A percentile compares a stretch with the other conserved stretches of the same genome.
phyloP scores from a whole-genome alignment of 2,888 invertebrate genomes.

The Trachelus iudaicus region DNA sequence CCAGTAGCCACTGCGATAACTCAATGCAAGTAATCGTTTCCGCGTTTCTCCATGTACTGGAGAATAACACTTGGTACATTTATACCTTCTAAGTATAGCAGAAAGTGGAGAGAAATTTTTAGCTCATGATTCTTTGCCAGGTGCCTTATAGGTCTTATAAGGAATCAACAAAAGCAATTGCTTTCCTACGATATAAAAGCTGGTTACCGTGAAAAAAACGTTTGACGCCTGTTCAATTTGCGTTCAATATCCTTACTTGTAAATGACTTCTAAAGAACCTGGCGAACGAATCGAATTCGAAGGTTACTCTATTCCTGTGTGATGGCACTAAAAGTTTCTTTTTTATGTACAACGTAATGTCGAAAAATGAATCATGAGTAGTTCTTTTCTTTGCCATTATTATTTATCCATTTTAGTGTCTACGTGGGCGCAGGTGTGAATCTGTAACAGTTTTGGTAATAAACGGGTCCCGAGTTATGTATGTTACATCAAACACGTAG shows the following conservation, averaged over 20 bases:
- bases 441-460: too few relatives aligned
- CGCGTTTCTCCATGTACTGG: neutral
- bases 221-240: neutral
- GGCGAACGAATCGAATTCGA: neutral
- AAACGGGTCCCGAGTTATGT: too few relatives aligned
- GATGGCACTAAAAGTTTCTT: neutral
- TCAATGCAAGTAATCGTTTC: neutral
- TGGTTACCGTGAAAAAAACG: neutral
- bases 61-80: neutral
- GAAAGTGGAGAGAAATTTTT: neutral
- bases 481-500: too few relatives aligned
- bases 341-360: neutral
- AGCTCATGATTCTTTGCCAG: neutral
- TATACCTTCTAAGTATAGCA: neutral
- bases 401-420: neutral
- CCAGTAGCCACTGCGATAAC: neutral
- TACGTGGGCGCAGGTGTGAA: too few relatives aligned
- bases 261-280: neutral
- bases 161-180: neutral
- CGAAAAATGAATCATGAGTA: neutral
- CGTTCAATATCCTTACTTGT: neutral
- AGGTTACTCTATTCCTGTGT: neutral
- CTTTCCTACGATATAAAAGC: neutral
- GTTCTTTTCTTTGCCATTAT: neutral
- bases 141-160: neutral